Base-by-base conservation (phyloP, 2,888 invertebrate species). In the Antheraea yamamai region DNA sequence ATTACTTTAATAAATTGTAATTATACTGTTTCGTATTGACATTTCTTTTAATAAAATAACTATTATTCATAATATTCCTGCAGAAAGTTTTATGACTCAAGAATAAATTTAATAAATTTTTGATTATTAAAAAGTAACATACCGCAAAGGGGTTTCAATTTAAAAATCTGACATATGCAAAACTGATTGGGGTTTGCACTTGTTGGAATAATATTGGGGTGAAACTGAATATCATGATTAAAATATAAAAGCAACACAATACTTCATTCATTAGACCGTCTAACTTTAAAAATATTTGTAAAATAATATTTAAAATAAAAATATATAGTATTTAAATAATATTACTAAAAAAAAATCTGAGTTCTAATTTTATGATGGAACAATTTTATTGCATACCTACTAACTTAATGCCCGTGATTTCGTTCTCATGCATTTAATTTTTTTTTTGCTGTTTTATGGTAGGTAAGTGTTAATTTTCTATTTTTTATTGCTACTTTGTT, bases 141-240 rank as follows among this genome's bases (percentile, higher is more conserved):
- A 66, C 64, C 64, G 64, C 64, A 66, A 66, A 66, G 64, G 6
- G 64, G 10, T 16, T 66, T 30, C 6, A 30, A 66, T 66, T 66
- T 66, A 73, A 75, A 88, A 91, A 87, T 85, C 84, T 81, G 88
- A 82, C 94, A 93, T 92, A 89, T 92, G 93, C 81, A 84, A 75
- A 79, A 82, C 82, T 80, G 81, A 77, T 79, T 76, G 77, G 79
- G 91, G 91, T 89, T 85, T 87, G 87, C 88, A 90, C 89, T 92
- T 91, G 90, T 89, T 86, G 86, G 85, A 89, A 87, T 86, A 88
- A 88, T 87, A 89, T 87, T 88, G 89, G 89, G 87, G 84, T 91
- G 89, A 87, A 88, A 92, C 89, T 91, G 91, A 92, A 93, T 93
- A 92, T 89, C 89, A 86, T 93, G 91, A 93, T 94, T 90, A 90